Evolutionary conservation across 2,113 vertebrate genomes (phyloP), one percentile per base, ranked within the genome.

Genomic region (Coregonus clupeaformis): DNA sequence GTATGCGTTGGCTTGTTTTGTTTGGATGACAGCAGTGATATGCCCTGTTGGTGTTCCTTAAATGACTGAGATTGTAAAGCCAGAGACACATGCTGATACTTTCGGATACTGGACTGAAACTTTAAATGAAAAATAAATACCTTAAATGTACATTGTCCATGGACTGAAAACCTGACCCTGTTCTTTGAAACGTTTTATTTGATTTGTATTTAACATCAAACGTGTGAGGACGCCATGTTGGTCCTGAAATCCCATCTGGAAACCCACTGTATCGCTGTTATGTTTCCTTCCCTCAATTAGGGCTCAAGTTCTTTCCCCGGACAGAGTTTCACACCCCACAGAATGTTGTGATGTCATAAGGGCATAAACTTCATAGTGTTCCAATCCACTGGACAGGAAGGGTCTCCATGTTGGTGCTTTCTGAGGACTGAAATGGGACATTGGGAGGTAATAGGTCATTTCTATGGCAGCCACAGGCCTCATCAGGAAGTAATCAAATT

Each of bases 141-240:
- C 89, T 89, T 92, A 88, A 90, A 91, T 90, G 87, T 90, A 90
- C 88, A 92, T 81, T 73, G 69, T 85, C 84, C 20, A 63, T 86
- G 67, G 63, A 73, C 72, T 80, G 76, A 76, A 68, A 70, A 57
- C 16, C 30, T 68, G 11, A 84, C 85, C 77, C n/a, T 27, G 64
- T 72, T 45, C 64, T 14, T 52, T 52, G 3, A 18, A 52, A 18
- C 49, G 18, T 29, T 9, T 29, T 45, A 0, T 5, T 20, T 20
- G 11, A 65, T 77, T 52, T 74, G 79, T 81, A 79, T 79, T 69
- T 71, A 75, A 76, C 6, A 30, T 42, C 36, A 42, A 69, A 68
- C 72, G 11, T 2, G 70, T 80, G 69, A 81, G 74, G 70, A 55
- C 42, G 52, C 62, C 74, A 81, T 81, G 80, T 86, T 27, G 76